Conservation (phyloP, 2,888 invertebrate species). For the Monopis laevigella region DNA sequence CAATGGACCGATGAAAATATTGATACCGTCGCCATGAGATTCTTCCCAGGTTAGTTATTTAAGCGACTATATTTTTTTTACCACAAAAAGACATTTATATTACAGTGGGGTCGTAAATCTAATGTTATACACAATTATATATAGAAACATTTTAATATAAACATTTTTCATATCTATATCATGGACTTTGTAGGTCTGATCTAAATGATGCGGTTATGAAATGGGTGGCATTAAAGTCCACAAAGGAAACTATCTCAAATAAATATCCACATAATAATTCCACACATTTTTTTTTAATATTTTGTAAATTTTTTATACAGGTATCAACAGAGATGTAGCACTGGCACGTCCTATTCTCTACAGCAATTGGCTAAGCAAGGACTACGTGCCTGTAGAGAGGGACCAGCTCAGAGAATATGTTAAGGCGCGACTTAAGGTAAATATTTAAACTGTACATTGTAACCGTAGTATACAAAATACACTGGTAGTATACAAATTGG, state of each 20-base stretch:
- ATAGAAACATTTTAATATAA: background rate
- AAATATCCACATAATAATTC: background rate
- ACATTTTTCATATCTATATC: background rate
- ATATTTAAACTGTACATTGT: no score
- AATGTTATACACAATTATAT: background rate
- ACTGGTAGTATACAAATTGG: no score
- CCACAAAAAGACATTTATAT: background rate
- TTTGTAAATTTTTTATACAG: conserved; percentile 36
- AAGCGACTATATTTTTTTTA: background rate
- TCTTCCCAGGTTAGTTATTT: conserved; percentile 80
- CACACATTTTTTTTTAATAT: background rate
- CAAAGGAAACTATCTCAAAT: no score
- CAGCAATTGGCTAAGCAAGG: conserved; percentile 99
- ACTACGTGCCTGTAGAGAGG: conserved; percentile 95
- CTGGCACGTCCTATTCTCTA: conserved; percentile 95
- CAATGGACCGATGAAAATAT: conserved; percentile 99
- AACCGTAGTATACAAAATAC: no score
- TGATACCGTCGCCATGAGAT: conserved; percentile 89
- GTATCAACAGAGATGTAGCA: conserved; percentile 84
- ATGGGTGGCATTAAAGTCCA: no score
- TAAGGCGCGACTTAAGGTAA: conserved; percentile 91
- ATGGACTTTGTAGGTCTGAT: no score
- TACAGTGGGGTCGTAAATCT: background rate
- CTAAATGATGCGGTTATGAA: no score
- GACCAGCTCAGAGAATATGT: conserved; percentile 97